phyloP scores from a whole-genome alignment of 1,140 invertebrate genomes.

The Pseudoatta argentina region DNA sequence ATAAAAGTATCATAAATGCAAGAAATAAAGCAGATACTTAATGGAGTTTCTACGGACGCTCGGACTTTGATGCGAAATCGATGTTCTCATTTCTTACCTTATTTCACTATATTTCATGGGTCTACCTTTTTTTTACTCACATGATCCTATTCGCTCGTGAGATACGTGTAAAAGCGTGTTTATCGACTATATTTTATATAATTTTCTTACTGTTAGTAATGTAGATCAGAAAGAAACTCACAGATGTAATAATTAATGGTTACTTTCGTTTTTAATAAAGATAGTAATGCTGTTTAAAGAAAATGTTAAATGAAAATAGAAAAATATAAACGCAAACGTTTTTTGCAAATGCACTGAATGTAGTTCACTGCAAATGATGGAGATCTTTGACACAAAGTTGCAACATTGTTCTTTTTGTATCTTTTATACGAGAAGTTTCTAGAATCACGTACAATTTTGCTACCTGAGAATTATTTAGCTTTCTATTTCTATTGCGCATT shows the following conservation, averaged over 20 bases:
- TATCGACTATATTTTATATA: background rate
- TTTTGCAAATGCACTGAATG: conserved; percentile 9
- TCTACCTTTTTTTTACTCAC: conserved; percentile 8
- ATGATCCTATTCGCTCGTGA: background rate
- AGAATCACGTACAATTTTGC: conserved; percentile 7
- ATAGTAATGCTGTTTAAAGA: background rate
- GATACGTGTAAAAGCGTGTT: background rate
- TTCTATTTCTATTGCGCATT: conserved; percentile 6
- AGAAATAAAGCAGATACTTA: conserved; percentile 7
- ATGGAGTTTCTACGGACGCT: conserved; percentile 7
- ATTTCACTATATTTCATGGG: conserved; percentile 4
- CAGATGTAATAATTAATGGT: background rate
- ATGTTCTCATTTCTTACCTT: background rate
- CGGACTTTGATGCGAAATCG: conserved; percentile 43
- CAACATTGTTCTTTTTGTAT: conserved; percentile 26
- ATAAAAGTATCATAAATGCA: conserved; percentile 26
- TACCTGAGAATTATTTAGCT: conserved; percentile 27
- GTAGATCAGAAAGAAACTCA: background rate
- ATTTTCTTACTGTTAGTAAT: background rate
- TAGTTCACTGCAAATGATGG: conserved; percentile 14
- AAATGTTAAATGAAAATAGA: background rate
- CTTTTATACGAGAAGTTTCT: conserved; percentile 27
- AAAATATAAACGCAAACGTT: background rate
- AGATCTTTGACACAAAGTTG: background rate
- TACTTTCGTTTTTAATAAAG: background rate